phyloP scores from a whole-genome alignment of 2,797 vertebrate species.

The Chelidonichthys spinosus region DNA sequence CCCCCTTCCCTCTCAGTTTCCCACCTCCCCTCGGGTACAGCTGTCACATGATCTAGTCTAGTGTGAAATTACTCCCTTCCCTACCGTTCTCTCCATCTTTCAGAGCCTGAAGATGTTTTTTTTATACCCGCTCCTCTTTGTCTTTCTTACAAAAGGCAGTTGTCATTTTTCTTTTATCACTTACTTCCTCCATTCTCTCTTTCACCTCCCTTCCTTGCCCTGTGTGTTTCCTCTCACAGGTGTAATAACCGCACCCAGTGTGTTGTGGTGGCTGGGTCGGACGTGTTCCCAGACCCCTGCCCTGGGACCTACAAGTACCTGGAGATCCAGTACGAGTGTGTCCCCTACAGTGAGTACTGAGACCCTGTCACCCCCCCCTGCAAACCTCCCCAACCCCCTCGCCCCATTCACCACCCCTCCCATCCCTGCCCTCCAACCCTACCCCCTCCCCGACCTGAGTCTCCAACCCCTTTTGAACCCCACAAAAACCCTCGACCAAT shows the following conservation, averaged over 20 bases:
- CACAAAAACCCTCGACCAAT: constrained; percentile 50
- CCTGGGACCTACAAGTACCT: constrained; percentile 96
- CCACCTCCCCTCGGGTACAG: constrained; percentile 73
- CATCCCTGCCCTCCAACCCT: constrained; percentile 51
- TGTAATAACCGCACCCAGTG: constrained; percentile 96
- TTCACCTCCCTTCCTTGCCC: constrained; percentile 27
- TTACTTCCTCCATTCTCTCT: constrained; percentile 47
- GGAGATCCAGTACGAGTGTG: constrained; percentile 97
- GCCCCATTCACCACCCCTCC: constrained; percentile 57
- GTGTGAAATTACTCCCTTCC: constrained; percentile 82
- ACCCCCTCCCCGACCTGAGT: constrained; percentile 47
- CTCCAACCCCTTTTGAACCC: constrained; percentile 44
- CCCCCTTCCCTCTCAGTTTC: constrained; percentile 58
- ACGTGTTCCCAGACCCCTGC: constrained; percentile 94
- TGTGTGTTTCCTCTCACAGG: constrained; percentile 69
- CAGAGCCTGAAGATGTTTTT: constrained; percentile 69
- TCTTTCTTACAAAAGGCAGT: constrained; percentile 68
- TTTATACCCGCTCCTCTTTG: constrained; percentile 58
- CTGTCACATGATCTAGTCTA: constrained; percentile 85
- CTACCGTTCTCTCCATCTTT: constrained; percentile 67
- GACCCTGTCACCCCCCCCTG: constrained; percentile 42
- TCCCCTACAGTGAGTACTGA: constrained; percentile 94
- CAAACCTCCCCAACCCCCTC: constrained; percentile 38
- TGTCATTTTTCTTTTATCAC: constrained; percentile 60
- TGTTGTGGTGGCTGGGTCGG: constrained; percentile 92